Evolutionary conservation across 2,113 vertebrate genomes (phyloP).

Genomic region (Seriola aureovittata): DNA sequence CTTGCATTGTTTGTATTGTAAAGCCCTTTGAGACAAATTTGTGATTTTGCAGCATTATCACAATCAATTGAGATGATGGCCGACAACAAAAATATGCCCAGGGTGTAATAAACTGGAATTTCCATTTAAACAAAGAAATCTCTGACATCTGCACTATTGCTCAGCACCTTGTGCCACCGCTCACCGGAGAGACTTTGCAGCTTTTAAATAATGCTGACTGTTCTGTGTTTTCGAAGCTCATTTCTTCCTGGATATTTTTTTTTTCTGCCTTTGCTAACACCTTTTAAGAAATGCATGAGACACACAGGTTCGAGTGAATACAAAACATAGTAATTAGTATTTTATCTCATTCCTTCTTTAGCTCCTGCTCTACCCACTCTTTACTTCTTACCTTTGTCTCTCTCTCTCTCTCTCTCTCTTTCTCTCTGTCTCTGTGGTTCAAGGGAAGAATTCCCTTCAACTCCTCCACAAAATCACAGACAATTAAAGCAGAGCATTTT

Average conservation of each 20-base stretch:
- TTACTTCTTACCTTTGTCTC: slow-evolving; percentile 19
- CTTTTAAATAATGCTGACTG: slow-evolving; percentile 17
- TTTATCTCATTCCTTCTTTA: slow-evolving; percentile 53
- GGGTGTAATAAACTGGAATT: no score
- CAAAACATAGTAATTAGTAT: slow-evolving; percentile 66
- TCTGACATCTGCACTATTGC: slow-evolving; percentile 6
- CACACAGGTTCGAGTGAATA: slow-evolving; percentile 36
- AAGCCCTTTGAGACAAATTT: not conserved
- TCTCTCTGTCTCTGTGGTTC: slow-evolving; percentile 38
- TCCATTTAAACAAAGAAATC: no score
- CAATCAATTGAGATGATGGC: not conserved
- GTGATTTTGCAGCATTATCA: not conserved
- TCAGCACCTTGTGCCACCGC: not conserved
- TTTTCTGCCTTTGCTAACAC: slow-evolving; percentile 16
- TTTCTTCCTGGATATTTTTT: slow-evolving; percentile 11
- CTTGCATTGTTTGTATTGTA: not conserved
- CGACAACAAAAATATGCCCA: not conserved
- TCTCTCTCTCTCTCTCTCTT: slow-evolving; percentile 31
- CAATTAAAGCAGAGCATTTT: slow-evolving; percentile 60
- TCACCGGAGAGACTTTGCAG: slow-evolving; percentile 11
- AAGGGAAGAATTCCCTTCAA: slow-evolving; percentile 57
- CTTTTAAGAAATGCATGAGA: slow-evolving; percentile 52
- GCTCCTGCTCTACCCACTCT: slow-evolving; percentile 30
- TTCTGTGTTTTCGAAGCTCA: slow-evolving; percentile 24
- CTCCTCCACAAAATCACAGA: slow-evolving; percentile 65